Percentiles rank a stretch among this genome's conserved stretches.
Evolutionary conservation across 2,113 vertebrate genomes (phyloP).

Genomic region (Ardeotis arabs): DNA sequence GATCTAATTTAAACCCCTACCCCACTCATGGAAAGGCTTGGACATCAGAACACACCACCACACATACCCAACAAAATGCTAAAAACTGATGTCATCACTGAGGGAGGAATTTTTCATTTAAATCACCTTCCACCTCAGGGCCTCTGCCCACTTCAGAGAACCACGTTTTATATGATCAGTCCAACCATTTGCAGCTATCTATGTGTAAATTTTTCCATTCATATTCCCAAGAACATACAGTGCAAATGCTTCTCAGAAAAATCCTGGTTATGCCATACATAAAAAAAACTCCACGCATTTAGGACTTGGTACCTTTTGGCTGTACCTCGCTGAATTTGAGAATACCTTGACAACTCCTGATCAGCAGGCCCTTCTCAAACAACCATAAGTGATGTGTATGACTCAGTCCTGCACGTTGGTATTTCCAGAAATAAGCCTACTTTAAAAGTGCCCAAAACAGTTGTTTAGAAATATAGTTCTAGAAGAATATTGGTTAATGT

Average conservation of each 20-base stretch:
- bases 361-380: neutral
- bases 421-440: neutral
- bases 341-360: neutral
- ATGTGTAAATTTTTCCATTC: neutral
- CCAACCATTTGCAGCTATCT: neutral
- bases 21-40: neutral
- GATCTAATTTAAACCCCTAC: neutral
- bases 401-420: neutral
- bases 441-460: neutral
- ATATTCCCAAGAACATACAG: neutral
- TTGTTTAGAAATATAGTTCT: neutral
- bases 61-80: neutral
- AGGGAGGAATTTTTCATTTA: neutral
- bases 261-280: neutral
- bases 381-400: neutral
- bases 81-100: neutral
- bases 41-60: neutral
- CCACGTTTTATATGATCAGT: neutral
- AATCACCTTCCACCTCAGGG: neutral
- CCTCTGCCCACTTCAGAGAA: neutral
- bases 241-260: neutral
- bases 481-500: neutral
- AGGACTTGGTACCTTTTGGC: neutral
- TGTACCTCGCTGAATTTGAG: neutral
- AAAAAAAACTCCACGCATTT: neutral